A percentile compares a stretch with the other conserved stretches of the same genome.
phyloP scores from a whole-genome alignment of 1,140 invertebrate genomes.

The Meloidogyne floridensis region DNA sequence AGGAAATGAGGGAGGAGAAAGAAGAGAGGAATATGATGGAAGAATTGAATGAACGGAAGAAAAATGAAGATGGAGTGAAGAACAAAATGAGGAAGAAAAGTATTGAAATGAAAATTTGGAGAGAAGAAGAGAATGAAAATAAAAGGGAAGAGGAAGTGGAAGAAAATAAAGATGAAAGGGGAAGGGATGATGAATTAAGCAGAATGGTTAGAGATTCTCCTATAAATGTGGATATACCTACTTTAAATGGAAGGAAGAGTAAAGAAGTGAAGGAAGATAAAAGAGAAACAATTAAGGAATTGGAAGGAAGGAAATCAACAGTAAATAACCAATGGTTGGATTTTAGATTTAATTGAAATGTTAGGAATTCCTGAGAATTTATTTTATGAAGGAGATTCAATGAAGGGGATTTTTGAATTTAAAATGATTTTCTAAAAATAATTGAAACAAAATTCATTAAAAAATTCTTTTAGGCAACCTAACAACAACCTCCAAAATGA shows the following conservation, averaged over 20 bases:
- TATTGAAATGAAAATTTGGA: too few species aligned
- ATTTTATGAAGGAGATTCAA: too few species aligned
- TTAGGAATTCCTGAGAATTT: too few species aligned
- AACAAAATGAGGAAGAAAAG: conserved; percentile 9
- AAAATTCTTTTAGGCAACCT: conserved; percentile 48
- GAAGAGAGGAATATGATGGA: neutral
- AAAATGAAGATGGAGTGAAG: conserved; percentile 9
- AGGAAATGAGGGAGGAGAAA: neutral
- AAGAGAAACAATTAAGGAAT: conserved; percentile 4
- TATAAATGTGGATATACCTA: neutral
- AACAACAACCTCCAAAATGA: conserved; percentile 35
- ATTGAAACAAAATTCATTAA: neutral
- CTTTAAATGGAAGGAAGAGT: neutral
- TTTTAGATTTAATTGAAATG: neutral
- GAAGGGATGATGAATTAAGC: neutral
- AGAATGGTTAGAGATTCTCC: conserved; percentile 26
- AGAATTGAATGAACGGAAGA: neutral
- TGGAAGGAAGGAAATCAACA: conserved; percentile 41
- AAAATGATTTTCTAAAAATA: too few species aligned
- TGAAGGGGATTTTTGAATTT: too few species aligned
- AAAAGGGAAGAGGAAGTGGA: neutral
- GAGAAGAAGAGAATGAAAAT: conserved; percentile 6
- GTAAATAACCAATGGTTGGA: conserved; percentile 25
- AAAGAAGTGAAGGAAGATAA: conserved; percentile 11
- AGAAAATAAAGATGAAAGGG: conserved; percentile 26